These are phyloP conservation scores for Lontra canadensis DNA, from an alignment of 2,113 vertebrate species.

Conservation along the genomic window DNA sequence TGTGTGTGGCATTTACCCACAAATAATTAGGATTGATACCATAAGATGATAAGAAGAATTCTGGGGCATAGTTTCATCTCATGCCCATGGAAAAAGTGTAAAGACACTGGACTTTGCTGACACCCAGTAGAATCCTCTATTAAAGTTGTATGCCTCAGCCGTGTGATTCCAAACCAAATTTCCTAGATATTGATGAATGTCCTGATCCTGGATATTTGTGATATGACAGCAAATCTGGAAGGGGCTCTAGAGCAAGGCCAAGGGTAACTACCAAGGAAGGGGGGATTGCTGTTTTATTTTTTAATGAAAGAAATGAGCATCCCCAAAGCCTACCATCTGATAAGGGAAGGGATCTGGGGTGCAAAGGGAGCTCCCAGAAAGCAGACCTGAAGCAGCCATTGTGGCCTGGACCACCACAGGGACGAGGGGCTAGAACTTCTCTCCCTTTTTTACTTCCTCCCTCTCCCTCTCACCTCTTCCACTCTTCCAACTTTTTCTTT, in stretches of 20 bases:
- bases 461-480: not conserved
- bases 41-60: not conserved
- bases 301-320: not conserved
- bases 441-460: not conserved
- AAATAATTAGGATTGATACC: not conserved
- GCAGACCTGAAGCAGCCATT: not conserved
- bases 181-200: not conserved
- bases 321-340: not conserved
- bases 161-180: not conserved
- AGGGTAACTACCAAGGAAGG: not conserved
- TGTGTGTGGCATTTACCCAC: not conserved
- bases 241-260: not conserved
- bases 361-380: not conserved
- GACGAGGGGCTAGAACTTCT: too few relatives aligned
- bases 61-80: not conserved
- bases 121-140: not conserved
- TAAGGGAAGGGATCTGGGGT: not conserved
- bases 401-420: not conserved
- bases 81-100: not conserved
- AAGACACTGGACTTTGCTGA: not conserved
- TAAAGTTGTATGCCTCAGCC: not conserved
- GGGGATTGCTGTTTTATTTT: not conserved
- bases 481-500: not conserved
- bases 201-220: not conserved
- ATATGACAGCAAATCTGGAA: not conserved